Evolutionary conservation across 1,140 invertebrate species (phyloP).

Genomic region (Conus betulinus): DNA sequence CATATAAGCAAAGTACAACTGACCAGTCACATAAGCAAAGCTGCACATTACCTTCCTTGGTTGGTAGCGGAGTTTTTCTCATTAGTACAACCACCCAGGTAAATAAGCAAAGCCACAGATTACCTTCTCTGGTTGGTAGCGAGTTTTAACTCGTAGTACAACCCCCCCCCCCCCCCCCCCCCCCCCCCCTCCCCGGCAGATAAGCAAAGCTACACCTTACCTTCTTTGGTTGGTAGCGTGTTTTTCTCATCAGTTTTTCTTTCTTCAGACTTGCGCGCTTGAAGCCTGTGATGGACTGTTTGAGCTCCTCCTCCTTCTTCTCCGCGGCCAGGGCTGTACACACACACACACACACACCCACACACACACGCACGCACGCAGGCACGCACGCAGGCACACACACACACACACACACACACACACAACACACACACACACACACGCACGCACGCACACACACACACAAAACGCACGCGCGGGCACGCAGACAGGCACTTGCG

Average conservation of each 20-base stretch:
- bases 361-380: neutral
- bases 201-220: conserved; percentile 36
- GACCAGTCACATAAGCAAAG: too few species aligned
- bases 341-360: neutral
- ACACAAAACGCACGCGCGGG: neutral
- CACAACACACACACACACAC: neutral
- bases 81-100: too few species aligned
- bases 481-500: neutral
- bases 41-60: too few species aligned
- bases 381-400: neutral
- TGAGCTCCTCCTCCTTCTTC: conserved; percentile 52
- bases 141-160: too few species aligned
- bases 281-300: conserved; percentile 72
- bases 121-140: too few species aligned
- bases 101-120: too few species aligned
- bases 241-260: conserved; percentile 56
- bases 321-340: conserved; percentile 28
- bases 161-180: too few species aligned
- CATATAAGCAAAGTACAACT: too few species aligned
- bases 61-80: too few species aligned
- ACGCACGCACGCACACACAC: neutral
- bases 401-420: neutral
- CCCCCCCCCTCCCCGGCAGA: too few species aligned
- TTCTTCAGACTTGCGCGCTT: conserved; percentile 55
- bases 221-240: conserved; percentile 56